Evolutionary conservation across 2,797 vertebrate species (phyloP), one percentile per base, ranked within the genome.

Genomic region (Leuciscus waleckii): DNA sequence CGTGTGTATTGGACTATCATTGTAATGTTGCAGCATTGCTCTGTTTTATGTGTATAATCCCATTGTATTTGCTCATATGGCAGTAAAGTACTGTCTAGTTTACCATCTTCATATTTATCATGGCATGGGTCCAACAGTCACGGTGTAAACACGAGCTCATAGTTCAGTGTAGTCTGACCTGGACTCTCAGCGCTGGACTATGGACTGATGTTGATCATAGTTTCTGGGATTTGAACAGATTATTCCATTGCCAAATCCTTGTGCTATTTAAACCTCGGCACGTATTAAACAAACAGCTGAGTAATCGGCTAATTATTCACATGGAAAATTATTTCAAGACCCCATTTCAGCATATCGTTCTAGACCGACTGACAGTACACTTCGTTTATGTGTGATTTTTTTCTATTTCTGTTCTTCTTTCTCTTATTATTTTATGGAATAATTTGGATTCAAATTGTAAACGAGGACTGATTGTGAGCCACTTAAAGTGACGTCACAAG

Each of bases 121-220:
- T 29, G 13, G 10, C 35, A 43, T 23, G 13, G 10, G 19, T 82
- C 51, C 51, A 32, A 29, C 68, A 43, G 1, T 3, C 80, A 61
- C 68, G n/a, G n/a, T 46, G 68, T 43, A 10, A 41, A 81, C 70
- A 63, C n/a, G 7, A 10, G 32, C 8, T 82, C 86, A 91, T 82
- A 87, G 90, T 90, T 76, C 88, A 90, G 19, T 37, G 67, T 61
- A 63, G 21, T n/a, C 61, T 68, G 77, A 65, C 79, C 71, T 78
- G 19, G 39, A 74, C 26, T 73, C 80, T 37, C 46, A n/a, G 37
- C 1, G 2, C 51, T 63, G 81, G 46, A 68, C 82, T 68, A 2
- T 84, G 74, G 74, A 46, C 51, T 46, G 51, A 78, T 84, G 75
- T 69, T 29, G 61, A 68, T 77, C 58, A 83, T 61, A 83, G 81